Conservation (phyloP, 2,797 vertebrate genomes). For the Mionectes olivaceus region DNA sequence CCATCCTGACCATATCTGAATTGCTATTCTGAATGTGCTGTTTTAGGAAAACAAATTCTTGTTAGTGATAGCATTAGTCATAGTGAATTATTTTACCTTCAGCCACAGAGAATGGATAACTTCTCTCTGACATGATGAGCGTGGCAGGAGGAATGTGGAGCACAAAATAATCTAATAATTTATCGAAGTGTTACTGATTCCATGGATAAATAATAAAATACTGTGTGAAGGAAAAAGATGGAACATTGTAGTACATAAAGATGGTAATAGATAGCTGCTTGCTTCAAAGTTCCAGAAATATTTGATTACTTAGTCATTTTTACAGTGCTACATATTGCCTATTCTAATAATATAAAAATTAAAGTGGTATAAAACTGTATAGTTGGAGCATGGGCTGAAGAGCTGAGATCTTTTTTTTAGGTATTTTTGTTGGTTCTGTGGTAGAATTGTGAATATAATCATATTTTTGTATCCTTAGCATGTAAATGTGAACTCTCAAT, state of each 20-base stretch:
- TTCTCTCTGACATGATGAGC: background rate
- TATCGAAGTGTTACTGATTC: background rate
- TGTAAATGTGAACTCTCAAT: background rate
- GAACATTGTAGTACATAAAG: background rate
- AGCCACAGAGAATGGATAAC: slow-evolving; percentile 7
- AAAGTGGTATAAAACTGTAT: background rate
- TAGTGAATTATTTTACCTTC: slow-evolving; percentile 13
- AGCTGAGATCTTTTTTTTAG: background rate
- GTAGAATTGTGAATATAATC: background rate
- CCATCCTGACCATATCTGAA: background rate
- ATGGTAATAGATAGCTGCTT: background rate
- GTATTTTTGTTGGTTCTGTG: background rate
- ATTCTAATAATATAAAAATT: background rate
- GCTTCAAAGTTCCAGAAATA: background rate
- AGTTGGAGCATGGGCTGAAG: background rate
- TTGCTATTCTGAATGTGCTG: background rate
- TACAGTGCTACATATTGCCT: background rate
- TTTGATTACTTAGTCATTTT: background rate
- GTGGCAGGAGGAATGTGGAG: slow-evolving; percentile 24
- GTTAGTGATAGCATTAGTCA: slow-evolving; percentile 20
- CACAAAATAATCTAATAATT: background rate
- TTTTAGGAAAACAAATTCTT: slow-evolving; percentile 16
- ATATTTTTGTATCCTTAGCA: background rate
- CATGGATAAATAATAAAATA: slow-evolving; percentile 1
- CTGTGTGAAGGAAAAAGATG: background rate